phyloP scores from a whole-genome alignment of 2,113 vertebrate genomes.

The Artemisiospiza belli region DNA sequence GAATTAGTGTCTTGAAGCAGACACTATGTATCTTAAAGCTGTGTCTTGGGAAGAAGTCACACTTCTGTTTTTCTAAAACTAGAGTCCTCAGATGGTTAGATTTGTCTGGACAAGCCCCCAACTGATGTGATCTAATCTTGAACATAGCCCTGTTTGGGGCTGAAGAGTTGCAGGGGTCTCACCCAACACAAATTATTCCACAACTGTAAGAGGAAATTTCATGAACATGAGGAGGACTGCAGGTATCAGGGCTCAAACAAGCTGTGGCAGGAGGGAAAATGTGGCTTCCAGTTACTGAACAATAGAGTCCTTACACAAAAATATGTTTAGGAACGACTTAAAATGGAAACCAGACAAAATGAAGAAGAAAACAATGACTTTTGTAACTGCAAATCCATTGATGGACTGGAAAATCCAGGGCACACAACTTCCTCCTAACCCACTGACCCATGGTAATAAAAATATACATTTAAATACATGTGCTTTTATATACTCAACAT shows the following conservation, averaged over 20 bases:
- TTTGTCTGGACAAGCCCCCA: fast-evolving
- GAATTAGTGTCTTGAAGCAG: not conserved
- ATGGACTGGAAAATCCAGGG: not conserved
- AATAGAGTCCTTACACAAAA: not conserved
- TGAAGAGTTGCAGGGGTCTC: not conserved
- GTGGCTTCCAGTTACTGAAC: not conserved
- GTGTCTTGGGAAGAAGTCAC: not conserved
- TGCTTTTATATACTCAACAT: not conserved
- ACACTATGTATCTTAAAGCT: not conserved
- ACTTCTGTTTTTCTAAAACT: not conserved
- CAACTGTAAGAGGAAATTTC: not conserved
- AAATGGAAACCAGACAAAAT: not conserved
- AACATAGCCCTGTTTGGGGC: not conserved
- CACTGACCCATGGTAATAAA: not conserved
- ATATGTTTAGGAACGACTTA: not conserved
- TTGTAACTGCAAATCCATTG: not conserved
- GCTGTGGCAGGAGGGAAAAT: not conserved
- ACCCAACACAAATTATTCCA: not conserved
- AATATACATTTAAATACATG: not conserved
- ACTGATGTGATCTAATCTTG: not conserved
- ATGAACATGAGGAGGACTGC: not conserved
- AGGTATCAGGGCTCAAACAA: not conserved
- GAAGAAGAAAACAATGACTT: not conserved
- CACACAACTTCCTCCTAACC: not conserved
- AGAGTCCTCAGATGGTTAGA: not conserved